These are phyloP conservation scores for Diachasma alloeum DNA, from an alignment of 1,140 invertebrate genomes.

Conservation along the genomic window DNA sequence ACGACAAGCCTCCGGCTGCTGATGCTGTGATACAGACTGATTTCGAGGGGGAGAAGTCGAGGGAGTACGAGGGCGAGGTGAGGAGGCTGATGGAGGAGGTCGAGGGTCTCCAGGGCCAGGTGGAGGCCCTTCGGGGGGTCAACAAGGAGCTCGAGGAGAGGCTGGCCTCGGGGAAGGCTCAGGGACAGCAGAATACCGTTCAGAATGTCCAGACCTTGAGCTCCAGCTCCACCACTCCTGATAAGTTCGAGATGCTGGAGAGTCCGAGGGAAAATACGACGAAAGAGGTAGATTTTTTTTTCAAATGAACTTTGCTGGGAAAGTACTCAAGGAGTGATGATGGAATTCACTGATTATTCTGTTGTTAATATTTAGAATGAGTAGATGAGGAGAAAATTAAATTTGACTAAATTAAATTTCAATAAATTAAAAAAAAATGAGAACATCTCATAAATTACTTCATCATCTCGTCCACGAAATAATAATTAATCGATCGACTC, in stretches of 20 bases:
- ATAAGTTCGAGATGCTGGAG: slow-evolving; percentile 60
- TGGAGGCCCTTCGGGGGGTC: background rate
- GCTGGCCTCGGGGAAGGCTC: slow-evolving; percentile 49
- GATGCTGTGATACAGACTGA: slow-evolving; percentile 61
- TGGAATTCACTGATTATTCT: no score
- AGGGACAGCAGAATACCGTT: background rate
- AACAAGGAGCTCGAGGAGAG: slow-evolving; percentile 66
- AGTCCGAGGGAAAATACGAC: slow-evolving; percentile 49
- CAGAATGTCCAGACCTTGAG: slow-evolving; percentile 49
- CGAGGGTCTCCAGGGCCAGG: slow-evolving; percentile 26
- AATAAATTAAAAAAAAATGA: no score
- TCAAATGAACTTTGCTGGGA: no score
- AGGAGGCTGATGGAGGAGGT: slow-evolving; percentile 51
- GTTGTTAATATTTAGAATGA: no score
- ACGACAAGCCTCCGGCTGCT: slow-evolving; percentile 52
- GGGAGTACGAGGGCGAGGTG: slow-evolving; percentile 57
- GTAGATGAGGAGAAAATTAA: no score
- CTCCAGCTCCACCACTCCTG: slow-evolving; percentile 58
- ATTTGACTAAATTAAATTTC: no score
- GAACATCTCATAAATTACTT: no score
- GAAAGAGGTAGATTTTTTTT: slow-evolving; percentile 28
- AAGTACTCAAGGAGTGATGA: no score
- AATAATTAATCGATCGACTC: no score
- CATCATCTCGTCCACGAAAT: no score
- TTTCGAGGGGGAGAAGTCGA: slow-evolving; percentile 24